phyloP scores from a whole-genome alignment of 2,888 invertebrate species.

The Epinotia nisella region DNA sequence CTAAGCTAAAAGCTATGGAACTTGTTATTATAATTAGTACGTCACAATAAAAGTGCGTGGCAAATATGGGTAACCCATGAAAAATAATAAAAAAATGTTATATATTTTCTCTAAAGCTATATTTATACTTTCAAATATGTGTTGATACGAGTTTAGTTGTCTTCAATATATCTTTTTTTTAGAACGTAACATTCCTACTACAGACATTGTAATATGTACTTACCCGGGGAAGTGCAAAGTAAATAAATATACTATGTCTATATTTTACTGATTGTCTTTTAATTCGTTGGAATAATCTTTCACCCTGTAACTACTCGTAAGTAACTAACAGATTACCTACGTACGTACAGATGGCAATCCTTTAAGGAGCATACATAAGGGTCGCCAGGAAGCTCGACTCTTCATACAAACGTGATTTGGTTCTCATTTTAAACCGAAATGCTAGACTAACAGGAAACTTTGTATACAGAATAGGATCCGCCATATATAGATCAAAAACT shows the following conservation, averaged over 20 bases:
- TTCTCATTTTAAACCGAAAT: too few relatives aligned
- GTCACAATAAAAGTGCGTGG: constrained; percentile 36
- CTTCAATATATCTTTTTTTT: constrained; percentile 3
- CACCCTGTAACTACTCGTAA: too few relatives aligned
- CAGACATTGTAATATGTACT: constrained; percentile 34
- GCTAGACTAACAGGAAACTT: too few relatives aligned
- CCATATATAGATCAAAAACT: too few relatives aligned
- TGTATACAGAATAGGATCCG: too few relatives aligned
- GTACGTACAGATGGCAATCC: too few relatives aligned
- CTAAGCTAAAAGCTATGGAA: constrained; percentile 49
- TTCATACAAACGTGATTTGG: too few relatives aligned
- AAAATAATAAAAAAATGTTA: constrained; percentile 39
- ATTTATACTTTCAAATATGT: constrained; percentile 25
- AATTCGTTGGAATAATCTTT: constrained; percentile 25
- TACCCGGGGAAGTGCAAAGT: constrained; percentile 38
- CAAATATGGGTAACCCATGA: constrained; percentile 41
- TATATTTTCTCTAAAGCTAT: constrained; percentile 35
- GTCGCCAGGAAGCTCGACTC: too few relatives aligned
- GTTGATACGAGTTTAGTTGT: constrained; percentile 3
- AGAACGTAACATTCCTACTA: constrained; percentile 7
- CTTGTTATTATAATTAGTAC: constrained; percentile 37
- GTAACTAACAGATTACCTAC: too few relatives aligned
- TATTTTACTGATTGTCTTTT: constrained; percentile 39
- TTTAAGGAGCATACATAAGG: too few relatives aligned
- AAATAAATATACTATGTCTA: constrained; percentile 46